Evolutionary conservation across 2,113 vertebrate species (phyloP).

Genomic region (Bambusicola thoracicus): DNA sequence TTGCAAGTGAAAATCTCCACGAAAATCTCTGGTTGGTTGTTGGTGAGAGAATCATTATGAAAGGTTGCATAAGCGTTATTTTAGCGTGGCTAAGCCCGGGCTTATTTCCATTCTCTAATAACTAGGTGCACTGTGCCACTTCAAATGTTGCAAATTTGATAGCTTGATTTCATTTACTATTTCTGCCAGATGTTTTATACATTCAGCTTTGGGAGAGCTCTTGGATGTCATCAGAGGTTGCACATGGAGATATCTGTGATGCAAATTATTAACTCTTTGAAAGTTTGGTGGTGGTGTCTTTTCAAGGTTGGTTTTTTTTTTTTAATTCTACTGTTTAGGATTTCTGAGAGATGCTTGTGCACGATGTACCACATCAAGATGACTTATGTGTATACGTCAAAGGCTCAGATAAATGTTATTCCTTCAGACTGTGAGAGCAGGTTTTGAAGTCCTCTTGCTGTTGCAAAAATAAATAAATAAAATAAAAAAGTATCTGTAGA

Average conservation of each 20-base stretch:
- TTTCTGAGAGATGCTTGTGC: background rate
- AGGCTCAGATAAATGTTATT: background rate
- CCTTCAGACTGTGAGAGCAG: background rate
- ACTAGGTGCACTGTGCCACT: constrained; percentile 35
- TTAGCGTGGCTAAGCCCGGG: constrained; percentile 39
- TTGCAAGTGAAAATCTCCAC: constrained; percentile 49
- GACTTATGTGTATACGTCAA: background rate
- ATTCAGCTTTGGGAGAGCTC: background rate
- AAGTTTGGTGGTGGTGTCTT: background rate
- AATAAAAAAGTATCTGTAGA: background rate
- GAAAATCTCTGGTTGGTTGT: constrained; percentile 13
- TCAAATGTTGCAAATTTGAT: constrained; percentile 43
- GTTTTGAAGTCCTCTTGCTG: background rate
- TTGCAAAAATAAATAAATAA: background rate
- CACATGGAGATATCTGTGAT: background rate
- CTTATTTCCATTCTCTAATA: constrained; percentile 51
- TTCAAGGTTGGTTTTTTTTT: background rate
- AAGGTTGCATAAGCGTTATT: constrained; percentile 56
- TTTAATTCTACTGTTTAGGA: background rate
- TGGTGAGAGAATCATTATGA: constrained; percentile 12
- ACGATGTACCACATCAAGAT: background rate
- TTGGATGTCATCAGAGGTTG: constrained; percentile 8
- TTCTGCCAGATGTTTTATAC: constrained; percentile 8
- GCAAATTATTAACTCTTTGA: background rate
- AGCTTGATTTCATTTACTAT: constrained; percentile 41